These are phyloP conservation scores for Prunella fulvescens DNA, from an alignment of 2,113 vertebrate genomes.

Conservation along the genomic window DNA sequence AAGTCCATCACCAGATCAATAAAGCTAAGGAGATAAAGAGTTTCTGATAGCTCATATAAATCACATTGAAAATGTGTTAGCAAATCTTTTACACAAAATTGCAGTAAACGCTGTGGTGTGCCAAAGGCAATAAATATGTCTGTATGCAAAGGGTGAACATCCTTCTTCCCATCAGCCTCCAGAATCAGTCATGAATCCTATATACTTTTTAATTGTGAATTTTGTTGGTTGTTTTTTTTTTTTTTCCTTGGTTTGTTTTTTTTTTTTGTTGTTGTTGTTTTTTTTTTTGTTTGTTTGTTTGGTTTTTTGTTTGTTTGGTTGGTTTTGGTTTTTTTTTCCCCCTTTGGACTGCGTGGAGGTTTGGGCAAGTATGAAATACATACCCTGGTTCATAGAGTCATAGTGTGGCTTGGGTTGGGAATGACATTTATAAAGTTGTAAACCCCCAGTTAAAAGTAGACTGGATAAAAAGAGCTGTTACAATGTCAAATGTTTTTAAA, in stretches of 20 bases:
- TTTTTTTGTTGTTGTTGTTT: neutral
- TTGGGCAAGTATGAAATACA: neutral
- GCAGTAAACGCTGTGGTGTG: neutral
- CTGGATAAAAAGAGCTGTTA: neutral
- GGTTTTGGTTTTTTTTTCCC: neutral
- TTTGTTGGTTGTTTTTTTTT: neutral
- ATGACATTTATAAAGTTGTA: neutral
- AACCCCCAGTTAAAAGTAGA: neutral
- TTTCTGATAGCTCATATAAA: neutral
- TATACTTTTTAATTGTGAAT: neutral
- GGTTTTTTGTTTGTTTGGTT: no score
- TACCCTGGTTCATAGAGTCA: neutral
- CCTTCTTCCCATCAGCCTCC: neutral
- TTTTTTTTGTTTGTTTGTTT: no score
- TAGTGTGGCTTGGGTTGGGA: neutral
- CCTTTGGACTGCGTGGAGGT: neutral
- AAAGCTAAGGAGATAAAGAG: neutral
- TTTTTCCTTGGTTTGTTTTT: accelerated
- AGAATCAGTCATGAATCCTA: neutral
- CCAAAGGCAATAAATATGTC: neutral
- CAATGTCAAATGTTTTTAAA: neutral
- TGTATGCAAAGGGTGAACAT: neutral
- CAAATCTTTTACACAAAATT: neutral
- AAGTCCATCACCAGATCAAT: neutral
- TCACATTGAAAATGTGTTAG: neutral